Evolutionary conservation across 2,888 invertebrate genomes (phyloP), one percentile per base, ranked within the genome.

Genomic region (Agonopterix alstromeriana): DNA sequence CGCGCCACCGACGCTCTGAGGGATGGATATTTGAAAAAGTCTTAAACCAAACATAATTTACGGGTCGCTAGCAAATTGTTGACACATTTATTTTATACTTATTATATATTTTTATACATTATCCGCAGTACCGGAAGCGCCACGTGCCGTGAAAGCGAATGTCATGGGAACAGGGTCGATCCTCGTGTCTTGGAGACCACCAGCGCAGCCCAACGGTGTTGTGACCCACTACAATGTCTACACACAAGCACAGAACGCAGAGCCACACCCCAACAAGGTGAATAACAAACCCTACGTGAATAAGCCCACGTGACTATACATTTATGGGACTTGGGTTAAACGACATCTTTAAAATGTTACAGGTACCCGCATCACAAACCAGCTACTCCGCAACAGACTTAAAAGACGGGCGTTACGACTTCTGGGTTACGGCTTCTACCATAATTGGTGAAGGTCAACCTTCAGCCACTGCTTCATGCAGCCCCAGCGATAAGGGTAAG

Each of bases 361-460:
- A 91, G 86, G 90, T 94, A 48, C 93, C 94, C 40, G 94, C 96
- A 11, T 94, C 94, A 58, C 94, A 96, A 85, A 93, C 97, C 73
- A 97, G 95, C 69, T 95, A 94, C 74, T 96, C 97, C 68, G 95
- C 97, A 10, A 94, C 94, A 27, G 95, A 94, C 58, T 82, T 98
- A 63, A 95, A 95, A 70, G 93, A 94, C 57, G 92, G 94, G 54
- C 94, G 95, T 50, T 97, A 97, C 72, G 96, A 97, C 79, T 98
- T 98, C 86, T 97, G 97, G 95, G 97, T 98, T 0, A 97, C 97
- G 3, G 98, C 97, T 41, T 96, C 95, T 54, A 98, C 98, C 0
- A 95, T 95, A 60, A 97, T 97, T 70, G 98, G 98, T 0, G 97
- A 98, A 90, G 97, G 98, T 42, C 95, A 96, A 75, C 93, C 94